These are phyloP conservation scores for Cisticola juncidis DNA, from an alignment of 2,113 vertebrate species.

Conservation along the genomic window DNA sequence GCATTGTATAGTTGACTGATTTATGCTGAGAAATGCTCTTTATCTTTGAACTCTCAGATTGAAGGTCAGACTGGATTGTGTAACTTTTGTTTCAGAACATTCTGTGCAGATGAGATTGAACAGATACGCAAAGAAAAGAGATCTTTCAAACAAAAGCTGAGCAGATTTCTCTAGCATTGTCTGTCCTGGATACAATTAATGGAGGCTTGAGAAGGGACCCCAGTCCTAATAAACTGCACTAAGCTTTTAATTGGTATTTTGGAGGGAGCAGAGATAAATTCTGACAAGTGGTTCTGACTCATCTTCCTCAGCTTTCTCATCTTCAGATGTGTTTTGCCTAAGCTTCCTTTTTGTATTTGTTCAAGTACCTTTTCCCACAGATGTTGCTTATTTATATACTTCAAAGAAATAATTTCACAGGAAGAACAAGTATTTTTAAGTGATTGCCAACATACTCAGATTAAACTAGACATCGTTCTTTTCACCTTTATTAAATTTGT, in stretches of 20 bases:
- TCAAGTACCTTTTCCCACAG: background rate
- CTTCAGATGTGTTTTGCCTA: background rate
- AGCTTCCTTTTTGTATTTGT: background rate
- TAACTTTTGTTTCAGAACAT: conserved; percentile 27
- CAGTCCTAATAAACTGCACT: background rate
- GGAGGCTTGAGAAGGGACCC: background rate
- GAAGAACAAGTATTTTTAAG: background rate
- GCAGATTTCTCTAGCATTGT: background rate
- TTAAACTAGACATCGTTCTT: background rate
- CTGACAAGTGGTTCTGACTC: background rate
- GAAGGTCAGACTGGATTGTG: background rate
- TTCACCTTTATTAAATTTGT: background rate
- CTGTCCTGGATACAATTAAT: background rate
- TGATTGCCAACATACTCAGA: background rate
- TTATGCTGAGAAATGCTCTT: background rate
- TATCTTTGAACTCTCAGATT: background rate
- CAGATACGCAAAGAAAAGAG: background rate
- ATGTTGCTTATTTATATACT: background rate
- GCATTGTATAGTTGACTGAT: background rate
- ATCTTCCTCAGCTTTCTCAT: background rate
- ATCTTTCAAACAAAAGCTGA: background rate
- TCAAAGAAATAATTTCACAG: background rate
- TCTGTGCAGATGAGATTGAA: background rate
- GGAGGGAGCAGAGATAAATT: background rate
- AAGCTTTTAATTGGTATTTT: background rate